phyloP scores from a whole-genome alignment of 2,797 vertebrate genomes.

The Zonotrichia albicollis region DNA sequence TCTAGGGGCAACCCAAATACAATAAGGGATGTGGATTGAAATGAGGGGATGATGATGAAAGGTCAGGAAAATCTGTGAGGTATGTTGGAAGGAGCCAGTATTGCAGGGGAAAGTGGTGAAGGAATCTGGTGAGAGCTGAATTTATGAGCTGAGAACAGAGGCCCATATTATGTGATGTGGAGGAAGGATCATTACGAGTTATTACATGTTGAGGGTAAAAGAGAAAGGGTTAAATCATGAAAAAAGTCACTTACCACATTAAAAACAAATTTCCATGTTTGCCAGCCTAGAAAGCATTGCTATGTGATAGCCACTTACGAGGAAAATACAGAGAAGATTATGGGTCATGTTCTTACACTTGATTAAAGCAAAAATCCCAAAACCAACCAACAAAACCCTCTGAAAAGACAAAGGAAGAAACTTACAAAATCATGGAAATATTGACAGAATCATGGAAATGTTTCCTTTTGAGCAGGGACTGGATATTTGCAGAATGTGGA shows the following conservation, averaged over 20 bases:
- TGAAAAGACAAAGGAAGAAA: background rate
- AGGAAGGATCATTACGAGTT: background rate
- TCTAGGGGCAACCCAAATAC: too few species aligned
- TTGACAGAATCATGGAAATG: background rate
- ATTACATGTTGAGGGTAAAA: background rate
- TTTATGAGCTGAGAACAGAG: background rate
- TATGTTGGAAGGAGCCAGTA: background rate
- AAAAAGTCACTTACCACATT: background rate
- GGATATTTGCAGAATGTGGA: background rate
- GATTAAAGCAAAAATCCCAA: background rate
- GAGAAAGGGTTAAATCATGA: background rate
- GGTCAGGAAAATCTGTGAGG: background rate
- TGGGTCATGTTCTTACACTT: background rate
- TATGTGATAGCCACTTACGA: background rate
- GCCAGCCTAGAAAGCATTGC: background rate
- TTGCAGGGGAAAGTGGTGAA: background rate
- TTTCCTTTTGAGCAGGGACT: background rate
- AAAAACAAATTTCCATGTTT: background rate
- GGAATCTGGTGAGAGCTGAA: background rate
- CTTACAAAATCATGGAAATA: background rate
- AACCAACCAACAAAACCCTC: background rate
- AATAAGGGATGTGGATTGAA: background rate
- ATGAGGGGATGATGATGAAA: background rate
- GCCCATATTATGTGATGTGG: background rate
- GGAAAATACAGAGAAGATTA: background rate